Evolutionary conservation across 2,113 vertebrate species (phyloP).

Genomic region (Etia nguti): DNA sequence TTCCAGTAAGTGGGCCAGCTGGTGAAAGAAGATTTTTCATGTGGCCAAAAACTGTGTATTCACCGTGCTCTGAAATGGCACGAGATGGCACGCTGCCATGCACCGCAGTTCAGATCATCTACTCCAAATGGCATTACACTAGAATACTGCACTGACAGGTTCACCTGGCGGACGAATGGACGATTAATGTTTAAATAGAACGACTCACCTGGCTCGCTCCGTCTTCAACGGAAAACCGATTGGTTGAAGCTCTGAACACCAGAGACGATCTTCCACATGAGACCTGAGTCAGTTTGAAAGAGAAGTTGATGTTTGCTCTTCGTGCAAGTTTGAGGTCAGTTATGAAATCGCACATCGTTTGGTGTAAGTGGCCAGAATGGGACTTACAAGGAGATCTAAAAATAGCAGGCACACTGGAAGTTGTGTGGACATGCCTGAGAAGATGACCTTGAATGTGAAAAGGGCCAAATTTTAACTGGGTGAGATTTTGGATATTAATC

Average conservation of each 20-base stretch:
- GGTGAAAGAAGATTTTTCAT: not conserved
- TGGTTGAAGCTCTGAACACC: not conserved
- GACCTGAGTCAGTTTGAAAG: not conserved
- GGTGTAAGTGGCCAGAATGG: not conserved
- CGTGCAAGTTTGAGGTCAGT: not conserved
- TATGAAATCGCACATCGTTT: not conserved
- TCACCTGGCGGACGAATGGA: not conserved
- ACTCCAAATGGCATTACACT: not conserved
- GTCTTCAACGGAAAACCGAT: not conserved
- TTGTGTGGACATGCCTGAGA: not conserved
- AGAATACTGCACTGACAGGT: not conserved
- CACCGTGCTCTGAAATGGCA: not conserved
- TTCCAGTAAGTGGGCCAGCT: not conserved
- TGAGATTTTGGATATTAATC: not conserved
- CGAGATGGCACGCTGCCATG: not conserved
- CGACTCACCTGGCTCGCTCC: not conserved
- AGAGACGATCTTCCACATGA: not conserved
- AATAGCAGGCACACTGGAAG: not conserved
- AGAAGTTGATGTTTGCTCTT: not conserved
- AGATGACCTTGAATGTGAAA: not conserved
- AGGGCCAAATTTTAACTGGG: not conserved
- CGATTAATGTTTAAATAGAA: not conserved
- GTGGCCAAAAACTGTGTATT: not conserved
- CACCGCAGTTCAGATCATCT: not conserved
- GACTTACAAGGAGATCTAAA: not conserved